Percentiles rank a stretch among this genome's conserved stretches.
Conservation (phyloP, 2,113 vertebrate species). For the Poeciliopsis retropinna region DNA sequence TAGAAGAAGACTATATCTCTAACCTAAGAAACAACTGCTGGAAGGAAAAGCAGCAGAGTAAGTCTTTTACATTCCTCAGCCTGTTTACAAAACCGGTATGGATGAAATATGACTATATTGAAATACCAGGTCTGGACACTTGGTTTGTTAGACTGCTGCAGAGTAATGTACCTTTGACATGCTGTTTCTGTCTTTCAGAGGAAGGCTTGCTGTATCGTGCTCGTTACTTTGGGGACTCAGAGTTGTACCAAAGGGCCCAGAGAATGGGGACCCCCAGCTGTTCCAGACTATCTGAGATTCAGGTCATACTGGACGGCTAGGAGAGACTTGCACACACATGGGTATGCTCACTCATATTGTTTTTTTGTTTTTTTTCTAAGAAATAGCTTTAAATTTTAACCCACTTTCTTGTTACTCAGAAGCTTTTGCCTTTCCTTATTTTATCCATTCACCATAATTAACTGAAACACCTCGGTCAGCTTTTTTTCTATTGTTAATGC, state of each 20-base stretch:
- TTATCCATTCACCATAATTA: background rate
- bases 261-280: slow-evolving; percentile 97
- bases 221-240: slow-evolving; percentile 94
- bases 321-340: slow-evolving; percentile 39
- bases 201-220: slow-evolving; percentile 97
- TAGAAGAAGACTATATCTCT: slow-evolving; percentile 97
- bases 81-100: background rate
- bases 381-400: background rate
- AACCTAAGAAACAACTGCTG: slow-evolving; percentile 98
- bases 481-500: slow-evolving; percentile 3
- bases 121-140: background rate
- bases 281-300: slow-evolving; percentile 94
- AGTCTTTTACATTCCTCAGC: slow-evolving; percentile 57
- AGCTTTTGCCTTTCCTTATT: background rate
- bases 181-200: slow-evolving; percentile 80
- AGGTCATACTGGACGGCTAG: slow-evolving; percentile 90
- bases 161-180: background rate
- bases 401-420: background rate
- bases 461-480: background rate
- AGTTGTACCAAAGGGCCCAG: slow-evolving; percentile 94
- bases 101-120: background rate
- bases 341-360: slow-evolving; percentile 36
- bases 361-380: background rate
- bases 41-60: slow-evolving; percentile 98
- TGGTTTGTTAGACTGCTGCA: background rate